These are phyloP conservation scores for Phymorhynchus buccinoides DNA, from an alignment of 1,140 invertebrate genomes.

Conservation along the genomic window DNA sequence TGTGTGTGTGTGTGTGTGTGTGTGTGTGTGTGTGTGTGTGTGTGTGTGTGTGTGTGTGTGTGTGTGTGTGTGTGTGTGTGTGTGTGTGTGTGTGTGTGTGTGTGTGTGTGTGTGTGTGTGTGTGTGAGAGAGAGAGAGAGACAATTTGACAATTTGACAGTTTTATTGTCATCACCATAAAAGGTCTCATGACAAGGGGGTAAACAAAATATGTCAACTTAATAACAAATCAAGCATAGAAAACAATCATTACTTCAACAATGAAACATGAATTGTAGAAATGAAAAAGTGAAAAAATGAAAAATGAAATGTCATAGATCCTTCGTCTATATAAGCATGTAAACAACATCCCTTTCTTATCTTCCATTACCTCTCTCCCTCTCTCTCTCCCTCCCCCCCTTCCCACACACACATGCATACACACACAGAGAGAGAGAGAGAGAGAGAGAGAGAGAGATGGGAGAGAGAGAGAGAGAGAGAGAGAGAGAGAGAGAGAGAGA, in stretches of 20 bases:
- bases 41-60: background rate
- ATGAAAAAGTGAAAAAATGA: no score
- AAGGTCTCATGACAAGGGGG: background rate
- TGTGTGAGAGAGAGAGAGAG: background rate
- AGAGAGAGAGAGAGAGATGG: no score
- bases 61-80: constrained; percentile 30
- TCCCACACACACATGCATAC: no score
- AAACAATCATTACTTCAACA: background rate
- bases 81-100: constrained; percentile 28
- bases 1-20: background rate
- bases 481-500: no score
- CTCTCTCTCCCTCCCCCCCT: no score
- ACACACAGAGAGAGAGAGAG: no score
- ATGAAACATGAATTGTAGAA: background rate
- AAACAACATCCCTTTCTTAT: no score
- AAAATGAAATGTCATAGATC: no score
- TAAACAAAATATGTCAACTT: no score
- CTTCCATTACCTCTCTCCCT: no score
- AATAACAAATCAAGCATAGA: background rate
- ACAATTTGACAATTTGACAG: background rate
- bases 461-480: no score
- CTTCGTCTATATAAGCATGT: no score
- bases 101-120: background rate
- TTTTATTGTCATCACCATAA: background rate
- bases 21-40: background rate